phyloP scores from a whole-genome alignment of 1,140 invertebrate genomes.

The Bombyx mandarina region DNA sequence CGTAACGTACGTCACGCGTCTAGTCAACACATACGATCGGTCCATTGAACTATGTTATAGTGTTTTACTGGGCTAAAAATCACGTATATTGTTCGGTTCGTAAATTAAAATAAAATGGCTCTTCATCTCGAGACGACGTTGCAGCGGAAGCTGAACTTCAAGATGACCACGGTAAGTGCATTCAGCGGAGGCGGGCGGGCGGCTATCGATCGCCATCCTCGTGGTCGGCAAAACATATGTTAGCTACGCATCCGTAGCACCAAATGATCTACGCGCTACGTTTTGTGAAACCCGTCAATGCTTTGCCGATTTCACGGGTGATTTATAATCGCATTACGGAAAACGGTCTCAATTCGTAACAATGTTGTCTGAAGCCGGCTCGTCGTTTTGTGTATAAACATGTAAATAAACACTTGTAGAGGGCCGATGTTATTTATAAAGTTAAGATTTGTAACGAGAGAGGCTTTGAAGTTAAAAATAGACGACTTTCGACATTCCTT shows the following conservation, averaged over 20 bases:
- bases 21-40: slow-evolving; percentile 42
- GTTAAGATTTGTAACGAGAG: background rate
- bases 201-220: slow-evolving; percentile 56
- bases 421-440: slow-evolving; percentile 10
- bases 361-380: slow-evolving; percentile 2
- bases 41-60: slow-evolving; percentile 53
- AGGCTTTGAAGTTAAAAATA: too few species aligned
- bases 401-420: slow-evolving; percentile 65
- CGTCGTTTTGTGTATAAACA: slow-evolving; percentile 19
- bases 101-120: slow-evolving; percentile 42
- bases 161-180: slow-evolving; percentile 69
- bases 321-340: slow-evolving; percentile 14
- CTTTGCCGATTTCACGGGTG: slow-evolving; percentile 11
- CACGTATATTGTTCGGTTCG: slow-evolving; percentile 21
- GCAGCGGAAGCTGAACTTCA: slow-evolving; percentile 67
- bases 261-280: slow-evolving; percentile 31
- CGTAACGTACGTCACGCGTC: slow-evolving; percentile 45
- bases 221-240: slow-evolving; percentile 56
- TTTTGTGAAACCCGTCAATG: slow-evolving; percentile 8
- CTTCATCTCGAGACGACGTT: slow-evolving; percentile 65
- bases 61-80: slow-evolving; percentile 30
- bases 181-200: slow-evolving; percentile 30
- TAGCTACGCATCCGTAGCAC: slow-evolving; percentile 47
- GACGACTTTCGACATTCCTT: too few species aligned
- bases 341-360: slow-evolving; percentile 12